Base-by-base conservation (phyloP, 2,113 vertebrate genomes). In the Pelecanoides urinatrix region DNA sequence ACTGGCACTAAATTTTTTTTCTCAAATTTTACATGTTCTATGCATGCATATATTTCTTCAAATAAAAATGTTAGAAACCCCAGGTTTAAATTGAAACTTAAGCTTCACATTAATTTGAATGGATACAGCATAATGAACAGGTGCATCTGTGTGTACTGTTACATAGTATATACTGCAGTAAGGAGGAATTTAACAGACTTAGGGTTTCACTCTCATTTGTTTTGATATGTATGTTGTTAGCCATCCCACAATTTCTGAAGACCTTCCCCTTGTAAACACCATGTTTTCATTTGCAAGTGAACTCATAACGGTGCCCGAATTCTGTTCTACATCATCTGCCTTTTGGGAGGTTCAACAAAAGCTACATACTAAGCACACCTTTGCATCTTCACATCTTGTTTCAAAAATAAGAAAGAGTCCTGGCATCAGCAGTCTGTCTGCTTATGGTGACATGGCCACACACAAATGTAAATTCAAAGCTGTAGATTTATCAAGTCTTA, bases 41-140 rank as follows among this genome's bases (percentile, higher is more conserved):
- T 58, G 70, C 81, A 91, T 92, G 94, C 90, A 88, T 52, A 20
- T 50, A 62, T 50, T 92, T 86, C 62, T 95, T 92, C 26, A 83
- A 90, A 92, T 53, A 65, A 76, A 95, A 94, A n/a, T 2, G 5
- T 85, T 70, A 87, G 40, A 94, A 94, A 82, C 17, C 45, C 53
- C 75, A 65, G 11, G 42, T 95, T 78, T 88, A 62, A 93, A 76
- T 29, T n/a, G 36, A 89, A 84, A 87, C 58, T 80, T 84, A 62
- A 92, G 55, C 47, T 83, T 88, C 32, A 14, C 55, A 50, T 52
- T 16, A 67, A 63, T 42, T 55, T 71, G 20, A 75, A 76, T 55
- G 79, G 72, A 81, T 92, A 82, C 15, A 21, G 58, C 56, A 72
- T 66, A 90, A 45, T 5, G 55, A 85, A 36, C 11, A 87, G 42